Evolutionary conservation across 1,140 invertebrate species (phyloP).

Genomic region (Trinorchestia longiramus): DNA sequence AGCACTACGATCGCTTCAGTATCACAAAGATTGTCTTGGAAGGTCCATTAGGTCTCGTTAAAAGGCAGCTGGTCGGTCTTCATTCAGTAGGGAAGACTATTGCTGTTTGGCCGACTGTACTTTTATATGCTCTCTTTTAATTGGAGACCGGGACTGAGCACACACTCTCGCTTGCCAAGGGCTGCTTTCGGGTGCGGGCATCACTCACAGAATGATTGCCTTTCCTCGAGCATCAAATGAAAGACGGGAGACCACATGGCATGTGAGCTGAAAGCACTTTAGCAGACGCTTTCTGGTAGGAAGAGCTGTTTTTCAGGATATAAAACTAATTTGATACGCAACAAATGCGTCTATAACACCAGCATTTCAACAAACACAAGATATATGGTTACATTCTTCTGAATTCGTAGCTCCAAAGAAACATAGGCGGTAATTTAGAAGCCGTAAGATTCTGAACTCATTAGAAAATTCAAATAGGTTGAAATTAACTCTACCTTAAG

Average conservation of each 20-base stretch:
- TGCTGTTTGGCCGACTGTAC: slow-evolving; percentile 46
- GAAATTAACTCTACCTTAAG: not conserved
- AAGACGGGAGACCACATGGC: not conserved
- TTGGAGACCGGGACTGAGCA: slow-evolving; percentile 26
- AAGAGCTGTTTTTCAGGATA: not conserved
- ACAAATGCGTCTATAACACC: not conserved
- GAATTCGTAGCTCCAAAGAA: no score
- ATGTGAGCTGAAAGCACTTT: not conserved
- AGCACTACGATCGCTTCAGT: slow-evolving; percentile 23
- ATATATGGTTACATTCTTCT: not conserved
- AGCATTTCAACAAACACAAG: not conserved
- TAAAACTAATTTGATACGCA: not conserved
- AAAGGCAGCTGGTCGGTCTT: slow-evolving; percentile 34
- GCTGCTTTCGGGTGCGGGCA: slow-evolving; percentile 15
- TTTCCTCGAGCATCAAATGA: not conserved
- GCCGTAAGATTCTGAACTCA: not conserved
- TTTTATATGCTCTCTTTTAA: slow-evolving; percentile 51
- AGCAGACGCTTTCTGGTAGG: not conserved
- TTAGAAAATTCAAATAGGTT: not conserved
- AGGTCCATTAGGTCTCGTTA: slow-evolving; percentile 46
- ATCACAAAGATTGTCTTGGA: slow-evolving; percentile 36
- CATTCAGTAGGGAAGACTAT: slow-evolving; percentile 47
- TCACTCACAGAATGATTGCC: not conserved
- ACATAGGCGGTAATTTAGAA: not conserved
- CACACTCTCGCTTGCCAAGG: slow-evolving; percentile 18